phyloP scores from a whole-genome alignment of 2,113 vertebrate species.

The Anser brachyrhynchus region DNA sequence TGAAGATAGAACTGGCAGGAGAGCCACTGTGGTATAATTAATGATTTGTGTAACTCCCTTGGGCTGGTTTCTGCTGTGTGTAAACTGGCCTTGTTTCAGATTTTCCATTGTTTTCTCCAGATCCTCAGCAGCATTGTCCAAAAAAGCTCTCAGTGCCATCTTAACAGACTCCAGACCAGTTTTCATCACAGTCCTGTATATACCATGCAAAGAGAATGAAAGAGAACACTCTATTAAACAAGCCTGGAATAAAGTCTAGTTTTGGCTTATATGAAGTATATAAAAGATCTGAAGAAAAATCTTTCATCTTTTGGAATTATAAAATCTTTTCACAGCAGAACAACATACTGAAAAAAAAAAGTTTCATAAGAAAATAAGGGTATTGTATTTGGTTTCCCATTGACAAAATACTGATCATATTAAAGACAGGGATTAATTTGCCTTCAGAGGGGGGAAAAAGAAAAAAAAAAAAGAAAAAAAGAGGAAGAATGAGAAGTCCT shows the following conservation, averaged over 20 bases:
- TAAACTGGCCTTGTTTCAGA: conserved; percentile 93
- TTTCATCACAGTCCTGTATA: conserved; percentile 93
- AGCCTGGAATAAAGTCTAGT: background rate
- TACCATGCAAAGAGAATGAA: background rate
- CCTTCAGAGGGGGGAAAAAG: background rate
- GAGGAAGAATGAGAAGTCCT: background rate
- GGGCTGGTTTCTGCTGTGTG: conserved; percentile 88
- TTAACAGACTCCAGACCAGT: conserved; percentile 92
- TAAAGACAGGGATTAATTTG: background rate
- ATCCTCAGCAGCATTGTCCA: conserved; percentile 91
- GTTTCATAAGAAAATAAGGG: background rate
- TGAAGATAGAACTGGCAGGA: conserved; percentile 91
- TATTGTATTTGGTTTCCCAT: background rate
- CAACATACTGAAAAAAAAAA: background rate
- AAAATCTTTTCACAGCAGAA: background rate
- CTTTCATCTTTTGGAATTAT: background rate
- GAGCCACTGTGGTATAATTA: conserved; percentile 94
- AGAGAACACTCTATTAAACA: background rate
- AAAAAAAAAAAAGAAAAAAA: background rate
- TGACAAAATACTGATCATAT: background rate
- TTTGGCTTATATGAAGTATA: background rate
- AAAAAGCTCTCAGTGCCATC: conserved; percentile 85
- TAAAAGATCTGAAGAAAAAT: background rate
- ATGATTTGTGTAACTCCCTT: conserved; percentile 93
- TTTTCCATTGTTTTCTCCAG: conserved; percentile 94